phyloP scores from a whole-genome alignment of 2,113 vertebrate genomes.

The Gasterosteus aculeatus region DNA sequence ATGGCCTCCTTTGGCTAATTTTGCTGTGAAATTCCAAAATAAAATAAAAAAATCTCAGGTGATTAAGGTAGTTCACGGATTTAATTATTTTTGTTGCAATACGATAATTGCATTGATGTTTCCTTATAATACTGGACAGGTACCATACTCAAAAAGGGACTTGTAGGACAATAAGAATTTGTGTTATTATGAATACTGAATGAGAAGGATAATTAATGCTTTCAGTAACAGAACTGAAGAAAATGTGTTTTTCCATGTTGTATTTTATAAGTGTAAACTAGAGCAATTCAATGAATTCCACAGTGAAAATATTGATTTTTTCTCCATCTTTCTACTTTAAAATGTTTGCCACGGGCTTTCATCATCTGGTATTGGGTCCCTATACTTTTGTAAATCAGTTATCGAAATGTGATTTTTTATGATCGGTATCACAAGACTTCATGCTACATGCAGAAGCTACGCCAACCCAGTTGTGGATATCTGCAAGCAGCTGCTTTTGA shows the following conservation, averaged over 20 bases:
- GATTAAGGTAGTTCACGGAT: not conserved
- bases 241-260: not conserved
- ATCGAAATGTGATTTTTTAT: not conserved
- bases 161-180: not conserved
- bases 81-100: not conserved
- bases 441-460: not conserved
- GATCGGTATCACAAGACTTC: not conserved
- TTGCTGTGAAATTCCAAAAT: not conserved
- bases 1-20: not conserved
- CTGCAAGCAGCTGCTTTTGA: not conserved
- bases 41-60: not conserved
- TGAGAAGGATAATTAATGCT: not conserved
- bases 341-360: not conserved
- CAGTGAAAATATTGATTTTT: not conserved
- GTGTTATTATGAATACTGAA: not conserved
- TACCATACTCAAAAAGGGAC: not conserved
- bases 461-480: not conserved
- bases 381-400: not conserved
- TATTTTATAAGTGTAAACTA: not conserved
- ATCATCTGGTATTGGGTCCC: not conserved
- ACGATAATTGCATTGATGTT: not conserved
- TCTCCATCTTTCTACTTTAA: not conserved
- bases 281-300: not conserved
- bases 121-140: not conserved
- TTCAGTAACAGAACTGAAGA: not conserved